Evolutionary conservation across 2,888 invertebrate genomes (phyloP).

Genomic region (Azorinus chamasolen): DNA sequence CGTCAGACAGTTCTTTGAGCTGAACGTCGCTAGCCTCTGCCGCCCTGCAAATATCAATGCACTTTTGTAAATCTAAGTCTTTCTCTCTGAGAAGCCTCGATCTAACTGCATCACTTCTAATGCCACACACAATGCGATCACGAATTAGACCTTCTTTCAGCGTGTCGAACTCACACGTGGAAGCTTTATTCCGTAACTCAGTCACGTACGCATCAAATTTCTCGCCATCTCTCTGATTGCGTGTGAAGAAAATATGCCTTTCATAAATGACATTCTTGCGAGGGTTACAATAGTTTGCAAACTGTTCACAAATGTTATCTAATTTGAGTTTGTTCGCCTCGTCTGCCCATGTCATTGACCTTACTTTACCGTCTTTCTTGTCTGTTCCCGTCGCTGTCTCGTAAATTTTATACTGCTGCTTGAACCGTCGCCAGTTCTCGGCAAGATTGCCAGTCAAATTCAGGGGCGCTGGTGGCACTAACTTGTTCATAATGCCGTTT

Average conservation of each 20-base stretch:
- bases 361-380: constrained; percentile 3
- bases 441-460: neutral
- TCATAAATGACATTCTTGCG: neutral
- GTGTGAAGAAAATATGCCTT: constrained; percentile 1
- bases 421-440: constrained; percentile 1
- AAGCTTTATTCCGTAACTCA: constrained; percentile 2
- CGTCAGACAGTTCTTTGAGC: neutral
- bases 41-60: constrained; percentile 35
- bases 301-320: constrained; percentile 3
- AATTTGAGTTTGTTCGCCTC: neutral
- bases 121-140: neutral
- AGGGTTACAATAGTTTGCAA: constrained; percentile 1
- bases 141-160: constrained; percentile 1
- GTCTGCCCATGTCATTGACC: neutral
- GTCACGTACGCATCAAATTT: constrained; percentile 2
- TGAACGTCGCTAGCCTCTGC: constrained; percentile 11
- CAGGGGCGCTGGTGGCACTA: neutral
- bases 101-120: neutral
- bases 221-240: constrained; percentile 1
- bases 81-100: neutral
- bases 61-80: constrained; percentile 29
- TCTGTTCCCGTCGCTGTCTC: neutral
- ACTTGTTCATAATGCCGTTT: neutral
- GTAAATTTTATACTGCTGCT: neutral
- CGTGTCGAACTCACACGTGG: neutral